Evolutionary conservation across 2,797 vertebrate species (phyloP), one percentile per base, ranked within the genome.

Genomic region (Sebastiscus tertius): DNA sequence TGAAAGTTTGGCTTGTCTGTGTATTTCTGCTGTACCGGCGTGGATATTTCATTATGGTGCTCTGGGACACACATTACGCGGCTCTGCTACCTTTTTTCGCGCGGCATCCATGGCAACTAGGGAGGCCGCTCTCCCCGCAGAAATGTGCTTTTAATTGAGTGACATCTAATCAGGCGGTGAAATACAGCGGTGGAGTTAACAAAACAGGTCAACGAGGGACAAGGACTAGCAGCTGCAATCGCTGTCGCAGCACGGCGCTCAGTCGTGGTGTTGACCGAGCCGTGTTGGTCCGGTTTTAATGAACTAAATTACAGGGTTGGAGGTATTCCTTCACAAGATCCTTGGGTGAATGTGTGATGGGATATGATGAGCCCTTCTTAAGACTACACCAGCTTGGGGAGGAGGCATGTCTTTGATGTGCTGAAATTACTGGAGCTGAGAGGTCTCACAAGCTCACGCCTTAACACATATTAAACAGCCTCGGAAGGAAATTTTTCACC

Each of bases 111-210:
- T 94, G 92, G 95, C 93, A 95, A 96, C 95, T 72, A 24, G 90
- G 92, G 91, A 93, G 91, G 81, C 85, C 55, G 60, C 87, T 91
- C 93, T 94, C 86, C 88, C 76, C 5, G 77, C 87, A 88, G 82
- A 95, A 94, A 96, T 95, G 93, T 91, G 93, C 92, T 94, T 95
- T 95, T 96, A 96, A 96, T 96, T 95, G 95, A 96, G 93, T 94
- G 95, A 94, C 95, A 95, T 93, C 93, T 94, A 95, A 96, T 96
- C 94, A 95, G 92, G 91, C 90, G 56, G 86, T 93, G 92, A 95
- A 95, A 95, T 92, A 92, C 92, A 88, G 93, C 90, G 26, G 88
- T 49, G 16, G 89, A 89, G 92, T 92, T 94, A 94, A 94, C 94
- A 94, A 93, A 95, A 93, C 90, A 86, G 92, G 90, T 92, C 86